Base-by-base conservation (phyloP, 2,797 vertebrate species). In the Sebastes diploproa region DNA sequence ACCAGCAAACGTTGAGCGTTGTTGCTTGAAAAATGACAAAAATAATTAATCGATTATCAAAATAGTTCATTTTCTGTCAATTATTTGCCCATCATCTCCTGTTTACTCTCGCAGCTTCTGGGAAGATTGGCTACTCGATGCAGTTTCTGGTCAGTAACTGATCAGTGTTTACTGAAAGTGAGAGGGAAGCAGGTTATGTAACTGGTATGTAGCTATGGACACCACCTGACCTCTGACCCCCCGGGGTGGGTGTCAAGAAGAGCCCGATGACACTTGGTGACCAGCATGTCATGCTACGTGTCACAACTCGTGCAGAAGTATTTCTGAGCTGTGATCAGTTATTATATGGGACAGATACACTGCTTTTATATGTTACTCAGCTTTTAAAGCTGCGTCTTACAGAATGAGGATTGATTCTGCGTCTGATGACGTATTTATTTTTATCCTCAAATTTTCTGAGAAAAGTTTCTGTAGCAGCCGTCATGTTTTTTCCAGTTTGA, bases 141-240 rank as follows among this genome's bases (percentile, higher is more conserved):
- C 38, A 0, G 38, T 16, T 42, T 42, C 14, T 42, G 2, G 14
- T 42, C 38, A 46, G 42, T 46, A 46, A 20, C 46, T 50, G 46
- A 18, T 20, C 36, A 18, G 36, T 20, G 63, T 65, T 81, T 71
- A 60, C 71, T 73, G 63, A 73, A 69, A 85, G 78, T 59, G 68
- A 83, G 81, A 82, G 59, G 4, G 22, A 29, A 20, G 7, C 20
- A 29, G 25, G 71, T 86, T 88, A 80, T 34, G 23, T 77, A 85
- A 87, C 46, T 71, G 73, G 10, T 65, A 72, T 78, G 61, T 75
- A 46, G 72, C 60, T 75, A 71, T 29, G 50, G 81, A 87, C 73
- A 75, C 79, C 36, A 12, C 61, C 52, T 85, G 85, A 91, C 83
- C 86, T 87, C 8, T 84, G 84, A 87, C 29, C 12, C 85, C 85